phyloP scores from a whole-genome alignment of 2,888 invertebrate species.

The Therioaphis trifolii region DNA sequence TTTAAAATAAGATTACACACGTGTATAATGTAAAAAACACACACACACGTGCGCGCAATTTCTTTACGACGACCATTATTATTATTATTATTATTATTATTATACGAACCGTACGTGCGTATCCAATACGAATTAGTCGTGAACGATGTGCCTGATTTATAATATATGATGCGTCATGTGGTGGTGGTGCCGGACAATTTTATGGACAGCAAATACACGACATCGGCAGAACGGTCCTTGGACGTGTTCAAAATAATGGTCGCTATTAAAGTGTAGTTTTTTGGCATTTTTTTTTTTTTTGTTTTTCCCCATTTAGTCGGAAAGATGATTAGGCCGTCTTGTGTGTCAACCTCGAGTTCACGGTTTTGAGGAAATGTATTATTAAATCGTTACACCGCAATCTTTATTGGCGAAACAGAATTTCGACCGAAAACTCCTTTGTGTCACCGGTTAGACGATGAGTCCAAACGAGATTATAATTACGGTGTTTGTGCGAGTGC shows the following conservation, averaged over 20 bases:
- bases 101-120: constrained; percentile 20
- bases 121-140: constrained; percentile 30
- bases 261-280: not conserved
- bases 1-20: not conserved
- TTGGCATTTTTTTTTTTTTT: not conserved
- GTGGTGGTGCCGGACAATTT: not conserved
- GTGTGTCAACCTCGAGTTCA: not conserved
- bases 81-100: constrained; percentile 9
- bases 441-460: not conserved
- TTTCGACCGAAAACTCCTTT: not conserved
- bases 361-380: not conserved
- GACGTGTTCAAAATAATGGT: not conserved
- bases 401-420: not conserved
- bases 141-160: constrained; percentile 18
- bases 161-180: not conserved
- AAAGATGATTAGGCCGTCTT: not conserved
- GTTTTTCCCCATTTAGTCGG: not conserved
- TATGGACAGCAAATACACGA: not conserved
- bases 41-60: not conserved
- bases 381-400: not conserved
- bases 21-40: not conserved
- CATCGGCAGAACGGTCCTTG: not conserved
- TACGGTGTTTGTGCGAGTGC: not conserved
- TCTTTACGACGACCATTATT: not conserved
- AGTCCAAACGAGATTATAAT: constrained; percentile 54